Base-by-base conservation (phyloP, 2,888 invertebrate species). In the Siphonodentalium dalli region DNA sequence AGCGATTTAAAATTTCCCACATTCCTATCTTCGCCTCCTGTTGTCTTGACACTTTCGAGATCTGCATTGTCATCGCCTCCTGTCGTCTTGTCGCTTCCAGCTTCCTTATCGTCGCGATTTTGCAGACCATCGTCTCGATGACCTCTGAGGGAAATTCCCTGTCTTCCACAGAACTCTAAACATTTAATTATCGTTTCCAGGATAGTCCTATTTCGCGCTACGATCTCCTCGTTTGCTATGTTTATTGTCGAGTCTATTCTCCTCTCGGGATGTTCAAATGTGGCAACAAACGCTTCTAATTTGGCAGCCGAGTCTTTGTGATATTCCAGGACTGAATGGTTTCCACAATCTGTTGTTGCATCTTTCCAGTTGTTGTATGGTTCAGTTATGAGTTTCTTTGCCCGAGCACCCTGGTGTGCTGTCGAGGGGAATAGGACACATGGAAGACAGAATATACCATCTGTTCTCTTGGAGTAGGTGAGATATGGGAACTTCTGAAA, bases 321-420 rank as follows among this genome's bases (percentile, higher is more conserved):
- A 24, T 54, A 56, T 1, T 37, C 28, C 15, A 29, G 37, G 5
- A 41, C 20, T 20, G 50, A 26, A 39, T 58, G 61, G 29, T 15
- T 11, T 48, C 42, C 50, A 23, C 58, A 26, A 26, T 61, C 56
- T 15, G 18, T 20, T 13, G 29, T 34, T n/a, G 58, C 54, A 37
- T 62, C 62, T 51, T 62, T 58, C 62, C 58, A 56, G 48, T 53
- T 56, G 3, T 24, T 26, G 26, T 41, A 62, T 0, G 54, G 51
- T 27, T 54, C 56, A n/a, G 51, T 44, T 13, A 58, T 44, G 9
- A 56, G 23, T 28, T 51, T 41, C 21, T 47, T 51, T 26, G 54
- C 37, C n/a, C 51, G 39, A n/a, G n/a, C n/a, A n/a, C n/a, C n/a
- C 45, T 46, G 18, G 37, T 54, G 52, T 9, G 51, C 43, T 1